These are phyloP conservation scores for Ophonus ardosiacus DNA, from an alignment of 2,888 invertebrate genomes.

Conservation along the genomic window DNA sequence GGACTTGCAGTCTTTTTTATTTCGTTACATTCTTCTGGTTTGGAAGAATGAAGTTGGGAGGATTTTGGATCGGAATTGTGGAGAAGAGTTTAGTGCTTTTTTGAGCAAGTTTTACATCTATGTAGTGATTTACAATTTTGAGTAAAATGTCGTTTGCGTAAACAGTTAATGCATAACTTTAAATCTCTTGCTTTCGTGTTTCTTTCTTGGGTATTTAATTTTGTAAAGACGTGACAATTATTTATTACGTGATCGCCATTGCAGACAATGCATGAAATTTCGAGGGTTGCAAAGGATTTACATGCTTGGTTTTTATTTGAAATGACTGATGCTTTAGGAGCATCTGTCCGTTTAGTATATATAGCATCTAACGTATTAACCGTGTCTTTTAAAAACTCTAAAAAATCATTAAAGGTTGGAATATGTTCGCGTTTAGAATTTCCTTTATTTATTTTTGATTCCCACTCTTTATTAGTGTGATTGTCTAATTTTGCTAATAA, in stretches of 20 bases:
- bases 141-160: not conserved
- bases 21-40: not conserved
- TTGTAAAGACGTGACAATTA: not conserved
- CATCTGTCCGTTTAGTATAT: not conserved
- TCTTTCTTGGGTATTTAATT: not conserved
- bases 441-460: not conserved
- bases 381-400: not conserved
- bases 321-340: not conserved
- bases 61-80: not conserved
- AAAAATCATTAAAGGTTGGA: constrained; percentile 22
- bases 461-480: constrained; percentile 13
- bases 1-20: not conserved
- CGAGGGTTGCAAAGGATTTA: not conserved
- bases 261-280: not conserved
- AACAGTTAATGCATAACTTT: not conserved
- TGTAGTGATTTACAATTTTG: too few species aligned
- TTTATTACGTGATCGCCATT: not conserved
- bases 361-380: not conserved
- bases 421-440: not conserved
- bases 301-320: not conserved
- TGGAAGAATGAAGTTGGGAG: too few species aligned
- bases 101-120: not conserved
- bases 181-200: not conserved
- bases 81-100: not conserved
- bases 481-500: too few species aligned